Base-by-base conservation (phyloP, 1,140 invertebrate genomes). In the Cataglyphis hispanica region DNA sequence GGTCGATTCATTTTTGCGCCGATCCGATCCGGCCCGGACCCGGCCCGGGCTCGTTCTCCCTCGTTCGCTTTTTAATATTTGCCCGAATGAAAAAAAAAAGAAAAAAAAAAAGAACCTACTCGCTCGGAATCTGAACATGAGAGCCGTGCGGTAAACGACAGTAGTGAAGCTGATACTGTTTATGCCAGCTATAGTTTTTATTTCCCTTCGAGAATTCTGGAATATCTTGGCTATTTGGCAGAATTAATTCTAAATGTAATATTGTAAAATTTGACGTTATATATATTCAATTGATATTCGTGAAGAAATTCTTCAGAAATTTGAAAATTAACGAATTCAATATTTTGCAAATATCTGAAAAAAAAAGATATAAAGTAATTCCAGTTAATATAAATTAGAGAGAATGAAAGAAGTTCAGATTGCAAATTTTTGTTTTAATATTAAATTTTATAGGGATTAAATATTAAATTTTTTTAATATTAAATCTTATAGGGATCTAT, bases 1-100 rank as follows among this genome's bases (percentile, higher is more conserved):
- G 58, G 60, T 19, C 84, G 87, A 92, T 92, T 92, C 90, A 91
- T 91, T 86, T 50, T 86, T 56, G 10, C 56, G 19, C 64, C 75
- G 34, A 27, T 0, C 63, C 27, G 43, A 1, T 31, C 25, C 13
- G 25, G n/a, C 3, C 75, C 13, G 34, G 1, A n/a, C n/a, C n/a
- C 31, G 31, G 31, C 5, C 5, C 25, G 31, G 31, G 5, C n/a
- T 60, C 66, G 25, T 19, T 58, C 13, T 40, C 64, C 46, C 43
- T 11, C 60, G 50, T 72, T 2, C 4, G 13, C 53, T 3, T 67
- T 50, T 50, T 74, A 50, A 66, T 56, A 19, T 72, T 83, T 43
- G 58, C 37, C 37, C 37, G 78, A 16, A 10, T 74, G 19, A 46
- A 61, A 50, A 50, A 81, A 70, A n/a, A n/a, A n/a, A n/a, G n/a